These are phyloP conservation scores for Onychomys leucogaster DNA, from an alignment of 2,797 vertebrate genomes.

Conservation along the genomic window DNA sequence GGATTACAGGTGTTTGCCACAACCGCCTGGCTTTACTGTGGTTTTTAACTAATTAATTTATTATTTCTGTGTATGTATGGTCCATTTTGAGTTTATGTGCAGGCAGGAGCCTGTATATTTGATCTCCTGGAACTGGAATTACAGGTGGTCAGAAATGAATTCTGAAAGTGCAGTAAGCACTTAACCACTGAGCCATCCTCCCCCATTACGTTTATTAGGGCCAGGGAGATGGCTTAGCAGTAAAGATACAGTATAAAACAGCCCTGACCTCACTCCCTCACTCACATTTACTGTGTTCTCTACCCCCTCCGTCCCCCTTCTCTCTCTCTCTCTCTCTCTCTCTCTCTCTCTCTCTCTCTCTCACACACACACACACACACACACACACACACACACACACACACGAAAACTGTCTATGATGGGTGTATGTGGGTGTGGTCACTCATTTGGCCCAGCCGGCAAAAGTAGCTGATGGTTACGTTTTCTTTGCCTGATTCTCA, in stretches of 20 bases:
- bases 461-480: not conserved
- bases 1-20: no score
- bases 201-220: not conserved
- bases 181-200: not conserved
- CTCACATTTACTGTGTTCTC: not conserved
- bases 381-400: not conserved
- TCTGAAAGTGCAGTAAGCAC: not conserved
- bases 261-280: not conserved
- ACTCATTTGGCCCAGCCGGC: not conserved
- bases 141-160: not conserved
- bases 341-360: not conserved
- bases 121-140: not conserved
- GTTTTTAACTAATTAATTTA: not conserved
- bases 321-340: not conserved
- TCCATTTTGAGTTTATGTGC: not conserved
- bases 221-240: not conserved
- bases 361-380: no score
- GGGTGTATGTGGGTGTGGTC: not conserved
- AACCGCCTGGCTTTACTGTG: no score
- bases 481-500: slow-evolving; percentile 38
- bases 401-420: not conserved
- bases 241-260: not conserved
- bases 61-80: not conserved
- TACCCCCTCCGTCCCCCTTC: no score
- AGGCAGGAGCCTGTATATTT: not conserved